phyloP scores from a whole-genome alignment of 2,888 invertebrate species.

The Hemaris fuciformis region DNA sequence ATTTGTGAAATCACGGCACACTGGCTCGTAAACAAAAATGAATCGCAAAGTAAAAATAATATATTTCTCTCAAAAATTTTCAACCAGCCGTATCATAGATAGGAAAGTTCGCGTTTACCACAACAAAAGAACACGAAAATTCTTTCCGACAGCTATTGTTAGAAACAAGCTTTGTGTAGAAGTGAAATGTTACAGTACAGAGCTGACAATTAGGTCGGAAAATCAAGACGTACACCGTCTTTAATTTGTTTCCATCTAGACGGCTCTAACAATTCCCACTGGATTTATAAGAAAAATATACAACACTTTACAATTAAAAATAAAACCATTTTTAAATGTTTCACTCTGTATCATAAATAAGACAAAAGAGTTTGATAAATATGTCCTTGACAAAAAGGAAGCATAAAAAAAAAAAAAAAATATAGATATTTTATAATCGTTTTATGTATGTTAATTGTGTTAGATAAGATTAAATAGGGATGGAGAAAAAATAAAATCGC shows the following conservation, averaged over 20 bases:
- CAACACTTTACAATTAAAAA: neutral
- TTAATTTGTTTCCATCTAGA: neutral
- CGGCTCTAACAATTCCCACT: neutral
- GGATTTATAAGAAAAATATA: neutral
- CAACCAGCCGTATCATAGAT: neutral
- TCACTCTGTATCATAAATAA: no score
- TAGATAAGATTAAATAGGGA: no score
- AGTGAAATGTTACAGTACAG: neutral
- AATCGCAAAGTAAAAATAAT: neutral
- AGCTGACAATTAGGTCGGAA: slow-evolving; percentile 5
- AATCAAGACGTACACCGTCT: slow-evolving; percentile 1
- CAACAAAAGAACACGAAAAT: neutral
- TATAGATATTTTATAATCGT: no score
- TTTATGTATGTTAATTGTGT: no score
- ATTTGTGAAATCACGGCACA: slow-evolving; percentile 3
- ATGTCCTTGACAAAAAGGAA: no score
- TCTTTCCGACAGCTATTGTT: neutral
- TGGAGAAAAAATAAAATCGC: no score
- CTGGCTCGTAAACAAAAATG: neutral
- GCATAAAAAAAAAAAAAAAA: no score
- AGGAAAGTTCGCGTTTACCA: neutral
- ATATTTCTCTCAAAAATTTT: neutral
- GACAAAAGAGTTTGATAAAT: no score
- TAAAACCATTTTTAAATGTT: neutral
- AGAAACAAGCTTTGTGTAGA: neutral